Evolutionary conservation across 2,113 vertebrate genomes (phyloP), one percentile per base, ranked within the genome.

Genomic region (Erythrocercus mccallii): DNA sequence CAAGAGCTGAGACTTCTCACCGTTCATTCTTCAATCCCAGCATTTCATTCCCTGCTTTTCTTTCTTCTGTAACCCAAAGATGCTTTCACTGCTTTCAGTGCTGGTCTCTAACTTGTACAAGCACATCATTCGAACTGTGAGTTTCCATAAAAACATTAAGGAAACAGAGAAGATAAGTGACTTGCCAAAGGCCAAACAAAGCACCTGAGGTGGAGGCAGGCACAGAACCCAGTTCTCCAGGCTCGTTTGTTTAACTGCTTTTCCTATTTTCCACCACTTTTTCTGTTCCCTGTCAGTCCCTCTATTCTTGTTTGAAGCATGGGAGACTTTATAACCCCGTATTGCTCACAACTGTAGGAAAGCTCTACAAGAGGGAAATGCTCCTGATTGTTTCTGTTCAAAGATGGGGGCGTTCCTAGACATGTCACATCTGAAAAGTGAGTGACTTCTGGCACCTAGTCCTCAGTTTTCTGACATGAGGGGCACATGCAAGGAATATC

Each of bases 401-500:
- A 94, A 90, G 93, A 54, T 90, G 76, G 92, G 83, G 92, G 87
- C 37, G 85, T 97, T 97, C 58, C 94, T 85, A 72, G 78, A 81
- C 57, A 4, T 93, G 86, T 95, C 95, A 93, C 64, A 61, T 90
- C 77, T 95, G 92, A 95, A 84, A 96, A 91, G 92, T 74, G 94
- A 96, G 57, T 87, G 94, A 95, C 92, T 97, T 96, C 42, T 91
- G 94, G 81, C 81, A 86, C 82, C 35, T 28, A 70, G 86, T 88
- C 73, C 93, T 84, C 82, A 12, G 48, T 88, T 92, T 96, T 92
- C 95, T 95, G 92, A 74, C 87, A 81, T 23, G 53, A 92, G 88
- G n/a, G 80, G 64, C 57, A 37, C 71, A 95, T 74, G 88, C 77
- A 76, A 92, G 78, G 90, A 95, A 90, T 95, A 94, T 88, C 82